phyloP scores from a whole-genome alignment of 2,113 vertebrate genomes.

The Pongo abelii region DNA sequence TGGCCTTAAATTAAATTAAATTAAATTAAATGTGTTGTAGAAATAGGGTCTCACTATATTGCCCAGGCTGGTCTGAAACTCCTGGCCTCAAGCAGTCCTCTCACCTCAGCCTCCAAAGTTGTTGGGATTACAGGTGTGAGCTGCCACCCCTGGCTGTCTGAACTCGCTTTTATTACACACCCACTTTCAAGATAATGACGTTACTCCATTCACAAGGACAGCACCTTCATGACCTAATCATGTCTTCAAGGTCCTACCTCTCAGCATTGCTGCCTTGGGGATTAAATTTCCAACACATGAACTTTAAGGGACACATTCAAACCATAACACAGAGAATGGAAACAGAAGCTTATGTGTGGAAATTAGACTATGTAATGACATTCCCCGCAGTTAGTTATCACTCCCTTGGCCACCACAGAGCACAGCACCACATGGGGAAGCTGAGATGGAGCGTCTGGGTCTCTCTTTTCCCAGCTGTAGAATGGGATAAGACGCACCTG shows the following conservation, averaged over 20 bases:
- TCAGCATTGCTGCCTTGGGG: not conserved
- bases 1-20: no score
- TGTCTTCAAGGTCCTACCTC: not conserved
- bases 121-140: no score
- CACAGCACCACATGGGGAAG: no score
- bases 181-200: not conserved
- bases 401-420: not conserved
- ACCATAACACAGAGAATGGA: not conserved
- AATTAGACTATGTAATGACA: not conserved
- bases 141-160: no score
- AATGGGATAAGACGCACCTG: not conserved
- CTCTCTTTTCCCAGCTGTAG: rapidly evolving
- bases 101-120: no score
- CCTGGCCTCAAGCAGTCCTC: no score
- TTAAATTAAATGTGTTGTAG: no score
- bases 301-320: not conserved
- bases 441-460: not conserved
- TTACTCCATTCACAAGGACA: not conserved
- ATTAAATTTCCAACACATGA: not conserved
- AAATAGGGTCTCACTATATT: no score
- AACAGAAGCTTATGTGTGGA: not conserved
- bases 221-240: not conserved
- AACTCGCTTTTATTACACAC: no score
- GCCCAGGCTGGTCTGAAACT: no score
- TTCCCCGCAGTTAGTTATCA: not conserved